Base-by-base conservation (phyloP, 2,113 vertebrate genomes). In the Dryoscopus gambensis region DNA sequence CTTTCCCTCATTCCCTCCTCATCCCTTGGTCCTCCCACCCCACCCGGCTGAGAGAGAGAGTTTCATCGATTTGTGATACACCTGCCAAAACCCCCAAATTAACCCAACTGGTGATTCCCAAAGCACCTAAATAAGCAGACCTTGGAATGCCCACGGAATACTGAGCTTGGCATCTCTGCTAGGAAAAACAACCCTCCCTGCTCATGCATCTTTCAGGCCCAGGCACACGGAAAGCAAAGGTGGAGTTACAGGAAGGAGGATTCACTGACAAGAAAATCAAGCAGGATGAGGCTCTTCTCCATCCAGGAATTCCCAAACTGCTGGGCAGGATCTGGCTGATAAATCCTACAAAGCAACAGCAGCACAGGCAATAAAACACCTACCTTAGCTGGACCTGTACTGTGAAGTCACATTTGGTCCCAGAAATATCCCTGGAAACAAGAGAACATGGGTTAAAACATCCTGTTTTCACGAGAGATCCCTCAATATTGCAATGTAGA, bases 321-420 rank as follows among this genome's bases (percentile, higher is more conserved):
- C 40, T 40, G 49, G 44, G 27, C 8, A 68, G 23, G 27, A 25
- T 1, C 2, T 8, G 42, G 8, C 6, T 30, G 53, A 17, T 8
- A 1, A 5, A 40, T 33, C 76, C 80, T 17, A 15, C 74, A 73
- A 40, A 13, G 3, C 39, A 78, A 37, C n/a, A 30, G 22, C 49
- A 62, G 15, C 31, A 62, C 53, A 57, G 62, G 60, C 0, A 16
- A 15, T 27, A 86, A 52, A 91, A 91, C 5, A 91, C 95, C 5
- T 98, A 99, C 98, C 99, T 99, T 98, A 99, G 97, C 98, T 99
- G 99, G 98, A 99, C 99, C 98, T 99, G 99, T 96, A 99, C 99
- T 89, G 99, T 99, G 97, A 99, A 99, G 98, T 99, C 99, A 97
- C 99, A 99, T 98, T 99, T 99, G 99, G 98, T 99, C 98, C 99